A percentile compares a stretch with the other conserved stretches of the same genome.
phyloP scores from a whole-genome alignment of 2,113 vertebrate genomes.

The Hucho hucho region DNA sequence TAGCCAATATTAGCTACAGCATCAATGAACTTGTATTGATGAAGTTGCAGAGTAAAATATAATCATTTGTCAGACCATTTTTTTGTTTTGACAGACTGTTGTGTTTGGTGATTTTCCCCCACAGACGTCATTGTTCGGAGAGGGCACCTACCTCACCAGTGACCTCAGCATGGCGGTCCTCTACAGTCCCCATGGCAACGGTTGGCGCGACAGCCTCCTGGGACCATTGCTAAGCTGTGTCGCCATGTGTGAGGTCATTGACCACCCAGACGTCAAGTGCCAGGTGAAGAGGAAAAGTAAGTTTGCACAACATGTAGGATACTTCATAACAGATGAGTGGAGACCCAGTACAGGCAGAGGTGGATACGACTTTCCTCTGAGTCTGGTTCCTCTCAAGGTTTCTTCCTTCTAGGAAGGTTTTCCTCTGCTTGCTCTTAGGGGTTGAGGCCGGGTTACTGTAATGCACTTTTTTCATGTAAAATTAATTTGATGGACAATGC shows the following conservation, averaged over 20 bases:
- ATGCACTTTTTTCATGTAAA: no score
- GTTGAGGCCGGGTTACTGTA: no score
- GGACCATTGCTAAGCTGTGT: slow-evolving; percentile 92
- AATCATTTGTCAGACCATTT: no score
- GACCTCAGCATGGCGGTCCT: slow-evolving; percentile 97
- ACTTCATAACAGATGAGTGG: background rate
- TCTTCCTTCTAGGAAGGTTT: no score
- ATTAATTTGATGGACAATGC: no score
- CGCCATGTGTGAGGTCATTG: slow-evolving; percentile 94
- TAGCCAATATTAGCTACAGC: background rate
- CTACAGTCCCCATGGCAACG: slow-evolving; percentile 89
- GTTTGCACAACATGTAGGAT: no score
- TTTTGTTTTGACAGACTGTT: background rate
- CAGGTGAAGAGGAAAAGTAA: slow-evolving; percentile 92
- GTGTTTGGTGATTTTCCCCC: slow-evolving; percentile 24
- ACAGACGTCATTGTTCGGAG: slow-evolving; percentile 95
- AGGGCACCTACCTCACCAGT: slow-evolving; percentile 97
- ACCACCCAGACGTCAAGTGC: slow-evolving; percentile 97
- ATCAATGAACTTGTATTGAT: no score
- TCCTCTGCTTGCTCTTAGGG: no score
- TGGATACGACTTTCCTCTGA: no score
- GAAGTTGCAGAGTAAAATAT: no score
- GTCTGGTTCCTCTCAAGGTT: no score
- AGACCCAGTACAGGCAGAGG: no score
- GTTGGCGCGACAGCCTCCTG: slow-evolving; percentile 84